Base-by-base conservation (phyloP, 2,797 vertebrate species). In the Cyprinella venusta region DNA sequence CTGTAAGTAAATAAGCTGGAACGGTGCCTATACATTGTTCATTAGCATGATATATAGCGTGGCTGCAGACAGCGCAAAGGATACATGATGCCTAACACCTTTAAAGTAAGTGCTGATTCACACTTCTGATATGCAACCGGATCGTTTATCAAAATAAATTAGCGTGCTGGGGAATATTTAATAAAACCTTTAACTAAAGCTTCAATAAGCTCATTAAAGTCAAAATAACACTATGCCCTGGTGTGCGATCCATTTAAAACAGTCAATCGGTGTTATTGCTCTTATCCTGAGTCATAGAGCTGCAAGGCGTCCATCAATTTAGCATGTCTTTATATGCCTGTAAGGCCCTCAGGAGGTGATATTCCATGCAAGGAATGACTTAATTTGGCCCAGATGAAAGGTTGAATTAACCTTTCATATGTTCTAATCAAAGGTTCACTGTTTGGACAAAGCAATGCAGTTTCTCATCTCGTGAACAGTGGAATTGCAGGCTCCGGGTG, bases 391-490 rank as follows among this genome's bases (percentile, higher is more conserved):
- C 48, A 69, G 40, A 69, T 83, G 54, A 76, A 85, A 79, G 77
- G 61, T 19, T 74, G 63, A 68, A 79, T 50, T 81, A 84, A 84
- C 48, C 69, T 79, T 85, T 78, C 82, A 63, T 70, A 54, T 80
- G 77, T 86, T 83, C 78, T 76, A 83, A 86, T 86, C 81, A 83
- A 80, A 80, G 63, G 70, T 80, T 75, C 40, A 5, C 15, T 65
- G 64, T 86, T 76, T 86, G 68, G 70, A 81, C 74, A 80, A 70
- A 67, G 72, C 78, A 78, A 70, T 67, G 79, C 82, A 48, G 48
- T 36, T 70, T 70, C 74, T 84, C 70, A 84, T 64, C 61, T 50
- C 69, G 6, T 59, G 79, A 69, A 54, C 67, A 24, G 50, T 38
- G 54, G 82, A 78, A 78, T 71, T 42, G 79, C 30, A 77, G 79